A percentile compares a stretch with the other conserved stretches of the same genome.
Conservation (phyloP, 2,797 vertebrate genomes). For the Squalus acanthias region DNA sequence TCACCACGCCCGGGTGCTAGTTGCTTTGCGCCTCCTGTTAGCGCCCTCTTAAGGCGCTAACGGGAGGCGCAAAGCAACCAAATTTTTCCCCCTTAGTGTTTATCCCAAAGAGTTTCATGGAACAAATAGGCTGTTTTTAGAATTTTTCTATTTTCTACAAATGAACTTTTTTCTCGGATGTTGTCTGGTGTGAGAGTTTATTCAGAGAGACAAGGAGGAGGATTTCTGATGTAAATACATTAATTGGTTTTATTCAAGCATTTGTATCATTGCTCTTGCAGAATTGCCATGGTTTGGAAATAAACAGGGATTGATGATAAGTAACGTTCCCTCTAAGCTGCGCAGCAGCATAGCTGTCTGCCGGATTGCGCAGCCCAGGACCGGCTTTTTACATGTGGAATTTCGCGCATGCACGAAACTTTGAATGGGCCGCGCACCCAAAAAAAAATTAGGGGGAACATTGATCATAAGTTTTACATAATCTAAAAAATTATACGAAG, state of each 20-base stretch:
- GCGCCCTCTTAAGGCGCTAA: too few species aligned
- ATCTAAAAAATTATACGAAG: not conserved
- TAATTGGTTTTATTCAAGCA: not conserved
- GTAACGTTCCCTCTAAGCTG: too few species aligned
- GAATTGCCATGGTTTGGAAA: not conserved
- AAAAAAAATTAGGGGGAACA: too few species aligned
- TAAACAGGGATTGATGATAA: not conserved
- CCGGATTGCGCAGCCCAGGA: too few species aligned
- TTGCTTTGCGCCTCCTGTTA: too few species aligned
- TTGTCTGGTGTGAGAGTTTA: not conserved
- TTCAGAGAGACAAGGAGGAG: not conserved
- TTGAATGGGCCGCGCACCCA: too few species aligned
- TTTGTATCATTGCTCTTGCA: not conserved
- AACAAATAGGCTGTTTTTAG: not conserved
- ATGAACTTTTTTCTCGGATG: not conserved
- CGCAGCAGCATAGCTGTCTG: too few species aligned
- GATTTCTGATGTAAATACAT: not conserved
- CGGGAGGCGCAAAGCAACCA: too few species aligned
- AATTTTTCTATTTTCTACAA: not conserved
- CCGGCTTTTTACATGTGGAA: too few species aligned
- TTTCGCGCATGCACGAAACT: too few species aligned
- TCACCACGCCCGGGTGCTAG: too few species aligned
- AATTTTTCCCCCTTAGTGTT: not conserved
- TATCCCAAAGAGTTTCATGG: not conserved
- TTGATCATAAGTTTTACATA: not conserved